These are phyloP conservation scores for Drosophila borborema DNA, from an alignment of 2,888 invertebrate genomes.

Conservation along the genomic window DNA sequence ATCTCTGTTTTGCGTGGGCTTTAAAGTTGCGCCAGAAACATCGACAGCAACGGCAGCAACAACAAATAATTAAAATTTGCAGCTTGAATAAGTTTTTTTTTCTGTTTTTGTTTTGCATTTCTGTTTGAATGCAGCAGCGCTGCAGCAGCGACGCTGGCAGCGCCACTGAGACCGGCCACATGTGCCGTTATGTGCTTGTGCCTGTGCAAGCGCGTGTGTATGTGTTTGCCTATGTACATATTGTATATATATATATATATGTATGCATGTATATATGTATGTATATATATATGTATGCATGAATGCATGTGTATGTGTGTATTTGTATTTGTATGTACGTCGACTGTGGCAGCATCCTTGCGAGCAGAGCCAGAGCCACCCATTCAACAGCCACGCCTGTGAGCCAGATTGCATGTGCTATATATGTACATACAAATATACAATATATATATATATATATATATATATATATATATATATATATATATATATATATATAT, in stretches of 20 bases:
- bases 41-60: conserved; percentile 52
- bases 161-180: conserved; percentile 33
- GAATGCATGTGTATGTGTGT: background rate
- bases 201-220: background rate
- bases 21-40: conserved; percentile 51
- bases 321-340: conserved; percentile 14
- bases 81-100: conserved; percentile 43
- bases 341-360: conserved; percentile 45
- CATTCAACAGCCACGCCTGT: conserved; percentile 51
- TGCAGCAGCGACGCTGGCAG: conserved; percentile 19
- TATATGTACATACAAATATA: conserved; percentile 12
- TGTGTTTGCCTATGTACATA: background rate
- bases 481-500: background rate
- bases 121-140: conserved; percentile 21
- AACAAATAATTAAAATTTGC: conserved; percentile 70
- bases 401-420: conserved; percentile 54
- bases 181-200: conserved; percentile 41
- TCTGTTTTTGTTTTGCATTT: conserved; percentile 28
- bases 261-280: background rate
- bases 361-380: background rate
- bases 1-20: conserved; percentile 14
- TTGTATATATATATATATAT: background rate
- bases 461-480: conserved; percentile 3
- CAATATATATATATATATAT: background rate
- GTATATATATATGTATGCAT: background rate